phyloP scores from a whole-genome alignment of 1,140 invertebrate species.

The Zaprionus capensis region DNA sequence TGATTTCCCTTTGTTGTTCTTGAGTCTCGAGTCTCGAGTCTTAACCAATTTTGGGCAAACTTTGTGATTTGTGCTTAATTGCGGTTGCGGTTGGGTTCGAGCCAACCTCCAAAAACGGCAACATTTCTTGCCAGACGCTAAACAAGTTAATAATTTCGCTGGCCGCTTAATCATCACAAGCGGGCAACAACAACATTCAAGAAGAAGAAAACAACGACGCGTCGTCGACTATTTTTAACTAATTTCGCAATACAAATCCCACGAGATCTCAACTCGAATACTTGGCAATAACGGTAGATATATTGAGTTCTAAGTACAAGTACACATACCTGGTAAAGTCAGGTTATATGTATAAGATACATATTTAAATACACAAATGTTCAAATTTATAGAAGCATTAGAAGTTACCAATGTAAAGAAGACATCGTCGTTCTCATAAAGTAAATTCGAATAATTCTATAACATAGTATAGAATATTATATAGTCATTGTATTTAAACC shows the following conservation, averaged over 20 bases:
- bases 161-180: constrained; percentile 46
- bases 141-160: constrained; percentile 54
- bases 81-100: constrained; percentile 37
- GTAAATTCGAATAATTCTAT: too few relatives aligned
- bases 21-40: constrained; percentile 25
- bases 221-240: constrained; percentile 47
- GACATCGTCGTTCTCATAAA: too few relatives aligned
- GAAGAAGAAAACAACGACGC: constrained; percentile 6
- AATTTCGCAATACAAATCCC: constrained; percentile 39
- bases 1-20: constrained; percentile 44
- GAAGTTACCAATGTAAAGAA: too few relatives aligned
- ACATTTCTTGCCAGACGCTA: constrained; percentile 32
- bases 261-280: background rate
- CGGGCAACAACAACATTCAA: constrained; percentile 9
- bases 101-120: constrained; percentile 37
- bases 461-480: too few relatives aligned
- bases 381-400: too few relatives aligned
- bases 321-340: background rate
- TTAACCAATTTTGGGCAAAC: constrained; percentile 54
- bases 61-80: constrained; percentile 57
- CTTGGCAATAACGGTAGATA: background rate
- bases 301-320: background rate
- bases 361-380: too few relatives aligned
- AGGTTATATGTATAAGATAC: background rate
- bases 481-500: too few relatives aligned